Evolutionary conservation across 2,888 invertebrate species (phyloP), one percentile per base, ranked within the genome.

Genomic region (Neoitamus cyanurus): DNA sequence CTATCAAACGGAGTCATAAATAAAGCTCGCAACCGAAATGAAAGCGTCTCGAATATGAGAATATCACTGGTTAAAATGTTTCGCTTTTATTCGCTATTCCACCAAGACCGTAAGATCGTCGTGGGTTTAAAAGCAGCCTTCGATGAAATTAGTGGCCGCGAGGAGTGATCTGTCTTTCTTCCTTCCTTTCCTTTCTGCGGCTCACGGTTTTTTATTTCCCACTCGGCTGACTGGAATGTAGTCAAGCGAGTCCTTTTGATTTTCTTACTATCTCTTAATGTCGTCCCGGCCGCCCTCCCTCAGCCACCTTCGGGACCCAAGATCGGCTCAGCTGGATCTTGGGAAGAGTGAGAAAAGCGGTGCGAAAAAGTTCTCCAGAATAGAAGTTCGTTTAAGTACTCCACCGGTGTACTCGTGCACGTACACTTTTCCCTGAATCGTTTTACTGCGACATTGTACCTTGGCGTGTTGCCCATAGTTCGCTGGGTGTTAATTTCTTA

Each of bases 141-240:
- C 31, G 58, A 58, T 48, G 78, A 20, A 78, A 78, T 78, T 78
- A 48, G 48, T 48, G 78, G 58, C 78, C 31, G 6, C 20, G 25
- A 48, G 78, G 48, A 78, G 78, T 58, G 31, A 78, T 78, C 78
- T 48, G 78, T 58, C 78, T 78, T 77, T 58, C 78, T 48, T 46
- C 58, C 34, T 25, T n/a, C 25, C 20, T 78, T 78, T 58, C 48
- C 46, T 77, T 77, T 20, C 46, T 46, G 13, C 28, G 36, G 28
- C 46, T 78, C 30, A 7, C 15, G 13, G n/a, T 20, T 58, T 48
- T 11, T 31, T 58, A 4, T 9, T 34, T 0, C 9, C 37, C 13
- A 48, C 48, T 1, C 58, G 25, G 7, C 6, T 25, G 48, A 58
- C 20, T 78, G 78, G 78, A 78, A 78, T 78, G 78, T 78, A 78